Evolutionary conservation across 2,797 vertebrate genomes (phyloP).

Genomic region (Chaunax sp.): DNA sequence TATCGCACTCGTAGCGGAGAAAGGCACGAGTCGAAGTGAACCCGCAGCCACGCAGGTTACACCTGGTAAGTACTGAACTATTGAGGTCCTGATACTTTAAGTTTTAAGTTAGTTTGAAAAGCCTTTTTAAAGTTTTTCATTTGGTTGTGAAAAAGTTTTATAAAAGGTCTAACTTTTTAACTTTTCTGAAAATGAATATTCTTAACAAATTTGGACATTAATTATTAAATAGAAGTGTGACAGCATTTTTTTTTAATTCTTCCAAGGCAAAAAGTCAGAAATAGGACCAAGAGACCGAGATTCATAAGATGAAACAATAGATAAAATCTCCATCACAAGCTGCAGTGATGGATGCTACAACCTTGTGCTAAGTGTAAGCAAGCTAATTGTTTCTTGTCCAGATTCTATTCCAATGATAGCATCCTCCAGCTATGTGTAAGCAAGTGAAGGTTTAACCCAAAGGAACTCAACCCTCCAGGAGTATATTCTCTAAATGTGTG

Average conservation of each 20-base stretch:
- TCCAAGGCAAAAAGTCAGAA: too few species aligned
- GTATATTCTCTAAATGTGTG: slow-evolving; percentile 1
- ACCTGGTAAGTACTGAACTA: slow-evolving; percentile 77
- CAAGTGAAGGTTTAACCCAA: slow-evolving; percentile 24
- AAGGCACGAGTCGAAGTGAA: slow-evolving; percentile 66
- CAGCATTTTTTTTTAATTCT: too few species aligned
- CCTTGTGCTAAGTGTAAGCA: not conserved
- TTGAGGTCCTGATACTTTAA: too few species aligned
- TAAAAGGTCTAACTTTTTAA: too few species aligned
- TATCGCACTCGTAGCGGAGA: slow-evolving; percentile 79
- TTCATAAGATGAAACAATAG: not conserved
- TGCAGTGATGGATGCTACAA: too few species aligned
- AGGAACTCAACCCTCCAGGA: not conserved
- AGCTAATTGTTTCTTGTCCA: slow-evolving; percentile 17
- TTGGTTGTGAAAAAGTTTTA: too few species aligned
- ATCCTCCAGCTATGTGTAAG: slow-evolving; percentile 16
- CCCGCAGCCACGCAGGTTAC: slow-evolving; percentile 72
- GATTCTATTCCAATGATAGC: slow-evolving; percentile 8
- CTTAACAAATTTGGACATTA: too few species aligned
- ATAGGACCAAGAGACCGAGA: too few species aligned
- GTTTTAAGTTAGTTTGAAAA: too few species aligned
- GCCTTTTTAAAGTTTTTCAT: too few species aligned
- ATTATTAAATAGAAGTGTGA: too few species aligned
- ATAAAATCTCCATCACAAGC: not conserved
- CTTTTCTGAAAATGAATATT: too few species aligned